phyloP scores from a whole-genome alignment of 2,888 invertebrate species.

The Pristionchus fissidentatus region DNA sequence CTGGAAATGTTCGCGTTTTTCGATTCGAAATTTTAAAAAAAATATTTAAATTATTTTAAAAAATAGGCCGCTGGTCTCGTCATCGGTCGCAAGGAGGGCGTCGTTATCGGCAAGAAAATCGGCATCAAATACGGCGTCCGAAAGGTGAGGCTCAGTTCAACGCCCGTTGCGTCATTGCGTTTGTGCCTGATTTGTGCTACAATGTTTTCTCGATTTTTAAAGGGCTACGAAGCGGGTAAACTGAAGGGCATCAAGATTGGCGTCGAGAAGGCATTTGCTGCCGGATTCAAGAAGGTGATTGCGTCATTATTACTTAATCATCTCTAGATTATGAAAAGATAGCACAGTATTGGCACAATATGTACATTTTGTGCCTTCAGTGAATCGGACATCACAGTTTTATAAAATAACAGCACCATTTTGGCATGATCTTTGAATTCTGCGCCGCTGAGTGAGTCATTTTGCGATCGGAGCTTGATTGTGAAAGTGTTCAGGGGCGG shows the following conservation, averaged over 20 bases:
- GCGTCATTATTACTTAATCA: background rate
- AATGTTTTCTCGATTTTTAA: background rate
- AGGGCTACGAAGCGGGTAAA: constrained; percentile 1
- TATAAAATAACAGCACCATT: no score
- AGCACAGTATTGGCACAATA: no score
- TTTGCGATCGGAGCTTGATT: background rate
- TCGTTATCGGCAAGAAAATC: background rate
- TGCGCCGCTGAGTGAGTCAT: no score
- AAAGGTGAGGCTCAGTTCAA: background rate
- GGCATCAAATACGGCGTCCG: constrained; percentile 1
- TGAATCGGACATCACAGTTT: no score
- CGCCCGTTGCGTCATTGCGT: background rate
- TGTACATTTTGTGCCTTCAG: no score
- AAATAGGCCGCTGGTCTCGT: background rate
- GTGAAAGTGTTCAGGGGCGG: background rate
- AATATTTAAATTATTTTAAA: background rate
- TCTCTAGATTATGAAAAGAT: no score
- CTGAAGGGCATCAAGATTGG: constrained; percentile 9
- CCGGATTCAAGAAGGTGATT: background rate
- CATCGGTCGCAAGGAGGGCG: background rate
- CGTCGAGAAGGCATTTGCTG: background rate
- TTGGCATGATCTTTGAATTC: no score
- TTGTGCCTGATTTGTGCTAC: no score
- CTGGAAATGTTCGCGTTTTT: background rate
- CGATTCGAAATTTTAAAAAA: background rate